Conservation (phyloP, 1,140 invertebrate species). For the Aphis gossypii region DNA sequence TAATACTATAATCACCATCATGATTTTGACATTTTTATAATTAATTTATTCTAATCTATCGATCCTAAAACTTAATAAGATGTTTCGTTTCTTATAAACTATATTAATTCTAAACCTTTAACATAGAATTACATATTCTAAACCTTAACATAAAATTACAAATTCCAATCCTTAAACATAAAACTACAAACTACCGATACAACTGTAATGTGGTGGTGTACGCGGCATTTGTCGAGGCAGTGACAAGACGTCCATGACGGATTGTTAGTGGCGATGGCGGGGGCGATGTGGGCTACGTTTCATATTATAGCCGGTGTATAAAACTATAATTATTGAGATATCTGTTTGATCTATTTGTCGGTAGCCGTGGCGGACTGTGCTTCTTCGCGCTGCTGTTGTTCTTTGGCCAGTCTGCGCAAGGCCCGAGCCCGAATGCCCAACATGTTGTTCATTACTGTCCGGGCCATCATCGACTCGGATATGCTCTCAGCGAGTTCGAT, state of each 20-base stretch:
- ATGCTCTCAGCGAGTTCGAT: conserved; percentile 37
- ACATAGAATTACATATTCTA: background rate
- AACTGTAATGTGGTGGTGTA: background rate
- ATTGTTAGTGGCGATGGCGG: background rate
- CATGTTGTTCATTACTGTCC: conserved; percentile 47
- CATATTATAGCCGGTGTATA: background rate
- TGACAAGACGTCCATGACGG: background rate
- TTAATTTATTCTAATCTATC: no score
- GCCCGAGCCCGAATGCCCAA: background rate
- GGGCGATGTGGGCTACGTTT: no score
- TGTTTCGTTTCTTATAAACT: background rate
- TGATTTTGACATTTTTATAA: no score
- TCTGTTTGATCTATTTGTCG: background rate
- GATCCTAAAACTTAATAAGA: background rate
- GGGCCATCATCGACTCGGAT: conserved; percentile 34
- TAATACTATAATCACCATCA: no score
- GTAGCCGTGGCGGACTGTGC: background rate
- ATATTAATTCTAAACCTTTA: background rate
- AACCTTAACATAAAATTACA: background rate
- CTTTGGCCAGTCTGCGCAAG: conserved; percentile 9
- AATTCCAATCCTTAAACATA: background rate
- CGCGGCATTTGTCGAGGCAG: background rate
- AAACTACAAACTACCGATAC: background rate
- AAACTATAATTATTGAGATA: no score
- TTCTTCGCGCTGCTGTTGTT: background rate